Evolutionary conservation across 53 echinoderm and acorn worm species (phyloP).

Genomic region (Luidia sarsii): DNA sequence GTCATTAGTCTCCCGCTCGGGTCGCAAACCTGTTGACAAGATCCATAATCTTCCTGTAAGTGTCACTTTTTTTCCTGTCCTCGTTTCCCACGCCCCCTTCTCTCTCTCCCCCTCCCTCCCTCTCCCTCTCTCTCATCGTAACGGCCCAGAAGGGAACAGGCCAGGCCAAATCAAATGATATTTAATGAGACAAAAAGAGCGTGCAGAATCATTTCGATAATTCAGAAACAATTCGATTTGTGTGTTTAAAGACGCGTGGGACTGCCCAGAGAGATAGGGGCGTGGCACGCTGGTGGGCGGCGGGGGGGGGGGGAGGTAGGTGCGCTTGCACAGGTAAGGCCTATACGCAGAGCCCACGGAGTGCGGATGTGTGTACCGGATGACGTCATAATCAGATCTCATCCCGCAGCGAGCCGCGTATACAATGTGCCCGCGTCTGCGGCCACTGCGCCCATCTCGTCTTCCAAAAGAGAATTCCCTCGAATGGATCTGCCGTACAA

Average conservation of each 20-base stretch:
- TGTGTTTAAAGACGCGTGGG: constrained; percentile 43
- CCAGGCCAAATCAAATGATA: constrained; percentile 44
- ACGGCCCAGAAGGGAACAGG: no score
- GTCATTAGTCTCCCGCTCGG: constrained; percentile 44
- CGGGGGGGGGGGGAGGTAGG: no score
- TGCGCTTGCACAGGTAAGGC: no score
- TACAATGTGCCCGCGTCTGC: no score
- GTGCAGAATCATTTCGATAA: constrained; percentile 51
- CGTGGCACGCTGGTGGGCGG: neutral
- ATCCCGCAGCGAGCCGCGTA: no score
- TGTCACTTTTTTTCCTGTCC: constrained; percentile 47
- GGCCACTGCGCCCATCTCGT: no score
- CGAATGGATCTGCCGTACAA: no score
- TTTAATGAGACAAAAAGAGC: constrained; percentile 57
- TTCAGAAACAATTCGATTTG: constrained; percentile 55
- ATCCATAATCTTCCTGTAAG: constrained; percentile 55
- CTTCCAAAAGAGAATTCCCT: no score
- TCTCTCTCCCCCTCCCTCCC: no score
- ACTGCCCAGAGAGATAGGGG: neutral
- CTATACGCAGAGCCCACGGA: no score
- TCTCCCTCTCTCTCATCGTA: no score
- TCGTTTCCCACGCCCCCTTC: no score
- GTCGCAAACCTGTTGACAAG: constrained; percentile 50
- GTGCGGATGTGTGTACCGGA: constrained; percentile 43
- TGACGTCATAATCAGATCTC: constrained; percentile 54